A percentile compares a stretch with the other conserved stretches of the same genome.
Evolutionary conservation across 2,797 vertebrate genomes (phyloP).

Genomic region (Enteromius mattozi): DNA sequence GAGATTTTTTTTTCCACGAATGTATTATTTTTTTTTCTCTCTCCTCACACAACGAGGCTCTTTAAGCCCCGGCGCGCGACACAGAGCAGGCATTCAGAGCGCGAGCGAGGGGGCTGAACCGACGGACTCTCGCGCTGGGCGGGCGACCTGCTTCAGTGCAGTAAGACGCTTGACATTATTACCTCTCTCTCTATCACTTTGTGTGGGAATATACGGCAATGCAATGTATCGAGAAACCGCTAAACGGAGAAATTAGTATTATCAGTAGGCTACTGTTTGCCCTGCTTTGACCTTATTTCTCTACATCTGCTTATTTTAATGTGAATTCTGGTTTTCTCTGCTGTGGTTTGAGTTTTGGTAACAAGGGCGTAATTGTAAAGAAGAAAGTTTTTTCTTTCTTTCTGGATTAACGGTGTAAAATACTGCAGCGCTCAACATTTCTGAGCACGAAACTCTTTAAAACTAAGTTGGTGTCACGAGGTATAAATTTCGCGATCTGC

Average conservation of each 20-base stretch:
- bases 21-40: slow-evolving; percentile 68
- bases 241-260: too few species aligned
- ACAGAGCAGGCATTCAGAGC: slow-evolving; percentile 85
- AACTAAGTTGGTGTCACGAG: background rate
- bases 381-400: background rate
- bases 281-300: background rate
- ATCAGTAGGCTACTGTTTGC: too few species aligned
- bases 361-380: background rate
- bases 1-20: slow-evolving; percentile 76
- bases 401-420: background rate
- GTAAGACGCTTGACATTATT: slow-evolving; percentile 75
- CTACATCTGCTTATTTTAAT: background rate
- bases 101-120: slow-evolving; percentile 69
- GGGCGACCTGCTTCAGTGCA: slow-evolving; percentile 74
- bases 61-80: slow-evolving; percentile 79
- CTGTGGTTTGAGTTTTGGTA: background rate
- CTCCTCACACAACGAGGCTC: slow-evolving; percentile 80
- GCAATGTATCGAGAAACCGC: background rate
- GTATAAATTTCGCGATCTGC: background rate
- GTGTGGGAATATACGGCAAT: background rate
- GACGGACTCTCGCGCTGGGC: slow-evolving; percentile 75
- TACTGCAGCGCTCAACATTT: background rate
- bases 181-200: slow-evolving; percentile 28
- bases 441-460: background rate
- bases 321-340: background rate